Evolutionary conservation across 2,888 invertebrate species (phyloP).

Genomic region (Agrilus mali): DNA sequence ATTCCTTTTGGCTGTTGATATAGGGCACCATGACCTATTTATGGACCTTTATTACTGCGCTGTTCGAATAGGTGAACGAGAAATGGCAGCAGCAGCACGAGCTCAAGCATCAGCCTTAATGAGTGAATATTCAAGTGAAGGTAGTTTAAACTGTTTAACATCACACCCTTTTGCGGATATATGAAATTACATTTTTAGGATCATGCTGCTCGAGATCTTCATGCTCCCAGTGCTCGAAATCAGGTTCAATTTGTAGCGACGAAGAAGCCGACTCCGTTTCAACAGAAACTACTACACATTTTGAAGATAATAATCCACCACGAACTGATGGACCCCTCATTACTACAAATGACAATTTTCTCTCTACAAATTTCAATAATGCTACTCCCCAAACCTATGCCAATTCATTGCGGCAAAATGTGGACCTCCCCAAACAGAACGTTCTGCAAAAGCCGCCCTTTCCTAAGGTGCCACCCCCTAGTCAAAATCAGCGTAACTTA

Average conservation of each 20-base stretch:
- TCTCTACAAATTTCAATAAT: constrained; percentile 32
- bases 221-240: constrained; percentile 49
- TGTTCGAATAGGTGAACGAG: constrained; percentile 43
- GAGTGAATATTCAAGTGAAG: constrained; percentile 31
- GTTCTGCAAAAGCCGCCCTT: constrained; percentile 19
- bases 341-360: constrained; percentile 21
- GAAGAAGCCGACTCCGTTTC: constrained; percentile 24
- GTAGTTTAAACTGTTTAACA: constrained; percentile 14
- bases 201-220: constrained; percentile 63
- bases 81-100: constrained; percentile 57
- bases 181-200: constrained; percentile 33
- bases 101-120: constrained; percentile 46
- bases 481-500: neutral
- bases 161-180: neutral
- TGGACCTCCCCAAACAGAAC: constrained; percentile 19
- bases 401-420: constrained; percentile 12
- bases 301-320: too few relatives aligned
- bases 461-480: constrained; percentile 12
- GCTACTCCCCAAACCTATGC: constrained; percentile 24
- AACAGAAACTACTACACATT: neutral
- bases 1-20: constrained; percentile 71
- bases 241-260: constrained; percentile 30
- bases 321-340: too few relatives aligned
- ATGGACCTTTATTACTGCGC: constrained; percentile 71
- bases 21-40: constrained; percentile 76